These are phyloP conservation scores for Otolemur crassicaudatus DNA, from an alignment of 2,797 vertebrate genomes.

Conservation along the genomic window DNA sequence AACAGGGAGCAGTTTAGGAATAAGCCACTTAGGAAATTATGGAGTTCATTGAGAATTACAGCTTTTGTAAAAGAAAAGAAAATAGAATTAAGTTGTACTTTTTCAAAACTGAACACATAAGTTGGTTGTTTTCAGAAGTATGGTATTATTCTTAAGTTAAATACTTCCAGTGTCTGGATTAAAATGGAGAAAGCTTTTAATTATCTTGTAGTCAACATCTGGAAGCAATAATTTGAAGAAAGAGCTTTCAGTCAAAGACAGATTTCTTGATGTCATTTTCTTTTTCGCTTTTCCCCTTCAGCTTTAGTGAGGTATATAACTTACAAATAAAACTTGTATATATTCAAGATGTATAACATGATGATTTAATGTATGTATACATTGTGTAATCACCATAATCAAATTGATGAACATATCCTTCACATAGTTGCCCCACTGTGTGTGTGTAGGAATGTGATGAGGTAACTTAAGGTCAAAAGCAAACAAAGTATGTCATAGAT, in stretches of 20 bases:
- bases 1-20: constrained; percentile 28
- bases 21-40: constrained; percentile 26
- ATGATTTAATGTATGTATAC: neutral
- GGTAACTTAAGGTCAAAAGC: neutral
- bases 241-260: neutral
- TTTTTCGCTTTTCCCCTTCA: neutral
- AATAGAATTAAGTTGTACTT: neutral
- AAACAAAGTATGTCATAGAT: neutral
- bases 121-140: constrained; percentile 22
- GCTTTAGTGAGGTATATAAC: neutral
- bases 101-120: neutral
- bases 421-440: neutral
- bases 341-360: neutral
- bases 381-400: neutral
- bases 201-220: constrained; percentile 48
- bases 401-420: neutral
- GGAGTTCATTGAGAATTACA: neutral
- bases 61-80: constrained; percentile 47
- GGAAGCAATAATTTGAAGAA: neutral
- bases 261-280: neutral
- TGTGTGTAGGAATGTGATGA: neutral
- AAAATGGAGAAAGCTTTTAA: constrained; percentile 35
- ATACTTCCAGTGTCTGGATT: constrained; percentile 41
- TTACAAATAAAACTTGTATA: neutral
- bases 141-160: constrained; percentile 42